Base-by-base conservation (phyloP, 1,140 invertebrate genomes). In the Zaprionus tsacasi region DNA sequence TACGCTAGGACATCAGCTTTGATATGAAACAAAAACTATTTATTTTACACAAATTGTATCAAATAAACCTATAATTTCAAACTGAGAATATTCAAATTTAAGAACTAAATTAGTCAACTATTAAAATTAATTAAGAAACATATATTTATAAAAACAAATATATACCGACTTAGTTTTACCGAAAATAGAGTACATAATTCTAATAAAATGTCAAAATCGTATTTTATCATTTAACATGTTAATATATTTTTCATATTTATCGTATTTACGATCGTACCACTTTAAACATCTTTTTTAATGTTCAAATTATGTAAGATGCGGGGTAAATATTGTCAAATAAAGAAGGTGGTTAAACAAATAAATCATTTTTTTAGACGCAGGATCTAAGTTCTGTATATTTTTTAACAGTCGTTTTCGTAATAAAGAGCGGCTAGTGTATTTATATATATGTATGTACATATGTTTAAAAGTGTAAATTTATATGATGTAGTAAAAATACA, bases 41-140 rank as follows among this genome's bases (percentile, higher is more conserved):
- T 76, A 76, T 67, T 76, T 72, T 43, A 76, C 61, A 60, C 52
- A 64, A 72, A 63, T 56, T 76, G 50, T 70, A 72, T 76, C 25
- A 72, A 57, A 65, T 33, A 60, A 72, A 56, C 55, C 66, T 61
- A 67, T 59, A 67, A 67, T 72, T 67, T 57, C 36, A 67, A 66
- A 72, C 12, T 25, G 15, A 43, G 66, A 72, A 72, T 55, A 73
- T 67, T 67, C 58, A 72, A 72, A 67, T 72, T 67, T 76, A 76
- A 76, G 74, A 56, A 67, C 52, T 72, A 76, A 76, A 76, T 67
- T 76, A 76, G 74, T 50, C 56, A 66, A 72, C 69, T 76, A 76
- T 66, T 67, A 60, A 50, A 76, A 72, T 15, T 60, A 76, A 66
- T 72, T 76, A 76, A 72, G 74, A 67, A 67, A 72, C 45, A 64